Conservation (phyloP, 30 jellyfish, hydroid and myxozoan species). For the Sanderia malayensis region DNA sequence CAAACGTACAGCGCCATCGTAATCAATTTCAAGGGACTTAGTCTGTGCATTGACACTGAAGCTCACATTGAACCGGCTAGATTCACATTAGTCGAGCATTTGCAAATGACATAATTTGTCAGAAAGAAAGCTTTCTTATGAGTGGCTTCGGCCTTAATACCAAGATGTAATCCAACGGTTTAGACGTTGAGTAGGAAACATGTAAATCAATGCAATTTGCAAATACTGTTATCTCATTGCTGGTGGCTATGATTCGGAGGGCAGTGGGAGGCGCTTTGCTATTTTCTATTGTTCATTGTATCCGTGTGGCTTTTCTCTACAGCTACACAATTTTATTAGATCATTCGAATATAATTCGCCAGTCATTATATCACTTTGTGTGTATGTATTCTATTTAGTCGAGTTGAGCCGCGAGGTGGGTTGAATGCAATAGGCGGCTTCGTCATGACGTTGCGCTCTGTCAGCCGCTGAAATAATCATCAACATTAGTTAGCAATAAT, state of each 20-base stretch:
- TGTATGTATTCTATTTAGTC: too few relatives aligned
- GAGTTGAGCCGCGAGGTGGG: background rate
- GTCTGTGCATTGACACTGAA: slow-evolving; percentile 50
- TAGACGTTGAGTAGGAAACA: slow-evolving; percentile 9
- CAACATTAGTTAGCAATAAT: too few relatives aligned
- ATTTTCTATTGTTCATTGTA: background rate
- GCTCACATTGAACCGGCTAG: slow-evolving; percentile 53
- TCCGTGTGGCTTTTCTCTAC: too few relatives aligned
- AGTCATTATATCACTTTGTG: too few relatives aligned
- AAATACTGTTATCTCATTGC: slow-evolving; percentile 10
- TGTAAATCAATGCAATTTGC: slow-evolving; percentile 15
- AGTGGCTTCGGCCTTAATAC: background rate
- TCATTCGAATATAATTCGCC: background rate
- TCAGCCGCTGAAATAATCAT: too few relatives aligned
- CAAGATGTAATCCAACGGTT: background rate
- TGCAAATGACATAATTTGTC: slow-evolving; percentile 68
- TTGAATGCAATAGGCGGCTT: too few relatives aligned
- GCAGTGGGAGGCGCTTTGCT: slow-evolving; percentile 10
- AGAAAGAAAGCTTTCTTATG: slow-evolving; percentile 13
- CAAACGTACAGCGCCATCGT: slow-evolving; percentile 56
- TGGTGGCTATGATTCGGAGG: background rate
- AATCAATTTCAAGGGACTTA: slow-evolving; percentile 59
- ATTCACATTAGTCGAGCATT: slow-evolving; percentile 51
- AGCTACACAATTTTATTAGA: background rate
- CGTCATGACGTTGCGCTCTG: too few relatives aligned